Evolutionary conservation across 2,113 vertebrate genomes (phyloP).

Genomic region (Odobenus rosmarus): DNA sequence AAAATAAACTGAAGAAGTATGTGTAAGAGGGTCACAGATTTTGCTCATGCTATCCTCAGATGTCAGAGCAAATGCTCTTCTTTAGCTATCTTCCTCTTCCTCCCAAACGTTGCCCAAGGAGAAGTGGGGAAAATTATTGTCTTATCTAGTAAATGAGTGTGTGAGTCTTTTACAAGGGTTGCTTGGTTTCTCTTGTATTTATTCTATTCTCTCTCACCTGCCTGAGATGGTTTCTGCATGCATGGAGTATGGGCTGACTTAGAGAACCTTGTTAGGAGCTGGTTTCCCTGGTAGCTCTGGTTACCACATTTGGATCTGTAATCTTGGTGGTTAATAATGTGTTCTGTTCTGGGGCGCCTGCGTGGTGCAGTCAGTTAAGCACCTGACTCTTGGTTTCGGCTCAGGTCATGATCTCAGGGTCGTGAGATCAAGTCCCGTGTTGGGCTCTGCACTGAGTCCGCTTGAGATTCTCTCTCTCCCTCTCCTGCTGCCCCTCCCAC

Average conservation of each 20-base stretch:
- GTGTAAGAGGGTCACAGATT: neutral
- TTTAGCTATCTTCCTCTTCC: neutral
- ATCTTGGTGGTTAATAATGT: neutral
- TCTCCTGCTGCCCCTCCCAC: neutral
- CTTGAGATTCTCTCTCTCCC: neutral
- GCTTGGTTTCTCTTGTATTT: neutral
- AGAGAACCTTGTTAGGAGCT: neutral
- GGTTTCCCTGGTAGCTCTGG: neutral
- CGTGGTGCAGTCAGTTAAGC: neutral
- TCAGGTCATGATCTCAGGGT: neutral
- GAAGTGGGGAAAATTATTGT: neutral
- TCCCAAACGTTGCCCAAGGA: neutral
- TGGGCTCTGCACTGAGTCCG: neutral
- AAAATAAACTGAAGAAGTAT: neutral
- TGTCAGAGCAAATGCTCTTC: neutral
- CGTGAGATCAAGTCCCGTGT: neutral
- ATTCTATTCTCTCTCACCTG: neutral
- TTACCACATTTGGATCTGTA: neutral
- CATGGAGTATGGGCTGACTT: neutral
- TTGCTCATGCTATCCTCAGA: neutral
- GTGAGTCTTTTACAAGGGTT: neutral
- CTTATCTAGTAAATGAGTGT: neutral
- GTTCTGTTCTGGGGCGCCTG: neutral
- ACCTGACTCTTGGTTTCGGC: neutral
- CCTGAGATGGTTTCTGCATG: neutral